Evolutionary conservation across 2,113 vertebrate genomes (phyloP).

Genomic region (Hippocampus barbouri): DNA sequence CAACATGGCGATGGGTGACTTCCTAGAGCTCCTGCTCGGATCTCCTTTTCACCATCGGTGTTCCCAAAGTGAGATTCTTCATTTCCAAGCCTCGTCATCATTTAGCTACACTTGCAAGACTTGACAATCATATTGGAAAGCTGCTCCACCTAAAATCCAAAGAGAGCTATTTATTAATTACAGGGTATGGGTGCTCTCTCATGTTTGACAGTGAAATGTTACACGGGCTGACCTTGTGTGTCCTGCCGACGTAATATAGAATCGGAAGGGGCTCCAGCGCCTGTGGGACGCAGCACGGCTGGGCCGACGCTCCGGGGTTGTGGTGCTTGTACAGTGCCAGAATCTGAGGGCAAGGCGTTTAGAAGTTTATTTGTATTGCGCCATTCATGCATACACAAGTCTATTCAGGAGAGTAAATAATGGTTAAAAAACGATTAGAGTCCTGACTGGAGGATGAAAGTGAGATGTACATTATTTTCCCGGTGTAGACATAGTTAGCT

Average conservation of each 20-base stretch:
- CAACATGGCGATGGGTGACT: constrained; percentile 26
- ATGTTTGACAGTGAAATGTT: neutral
- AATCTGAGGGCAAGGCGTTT: constrained; percentile 68
- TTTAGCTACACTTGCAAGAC: constrained; percentile 88
- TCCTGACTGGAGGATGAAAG: no score
- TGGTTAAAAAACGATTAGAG: no score
- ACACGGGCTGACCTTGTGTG: constrained; percentile 70
- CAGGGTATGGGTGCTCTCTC: neutral
- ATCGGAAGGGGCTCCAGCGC: constrained; percentile 82
- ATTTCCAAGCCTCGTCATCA: constrained; percentile 14
- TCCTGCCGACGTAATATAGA: constrained; percentile 86
- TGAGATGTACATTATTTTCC: no score
- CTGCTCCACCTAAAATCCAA: constrained; percentile 78
- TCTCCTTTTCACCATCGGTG: constrained; percentile 10
- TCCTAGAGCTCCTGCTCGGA: constrained; percentile 15
- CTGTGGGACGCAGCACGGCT: constrained; percentile 86
- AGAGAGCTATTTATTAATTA: constrained; percentile 12
- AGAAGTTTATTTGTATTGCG: neutral
- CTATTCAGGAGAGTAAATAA: no score
- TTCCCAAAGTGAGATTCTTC: constrained; percentile 16
- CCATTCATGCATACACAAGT: constrained; percentile 16
- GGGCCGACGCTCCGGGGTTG: constrained; percentile 86
- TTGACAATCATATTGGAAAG: constrained; percentile 88
- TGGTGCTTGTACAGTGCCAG: constrained; percentile 86
- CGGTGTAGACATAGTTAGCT: no score